Percentiles rank a stretch among this genome's conserved stretches.
Evolutionary conservation across 2,797 vertebrate species (phyloP).

Genomic region (Chrosomus eos): DNA sequence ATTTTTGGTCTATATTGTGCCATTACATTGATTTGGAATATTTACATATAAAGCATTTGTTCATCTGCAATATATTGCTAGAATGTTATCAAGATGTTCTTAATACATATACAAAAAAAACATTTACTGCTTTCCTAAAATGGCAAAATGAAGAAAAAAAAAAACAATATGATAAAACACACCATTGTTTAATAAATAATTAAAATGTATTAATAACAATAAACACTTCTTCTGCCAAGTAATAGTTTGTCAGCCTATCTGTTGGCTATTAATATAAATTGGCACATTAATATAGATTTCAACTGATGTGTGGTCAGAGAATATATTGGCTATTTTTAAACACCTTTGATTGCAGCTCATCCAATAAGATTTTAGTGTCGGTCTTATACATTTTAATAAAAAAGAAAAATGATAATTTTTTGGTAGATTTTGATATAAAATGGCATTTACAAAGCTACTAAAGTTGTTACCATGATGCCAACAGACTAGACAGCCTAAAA

Average conservation of each 20-base stretch:
- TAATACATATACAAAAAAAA: not conserved
- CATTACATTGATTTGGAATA: not conserved
- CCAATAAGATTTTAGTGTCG: not conserved
- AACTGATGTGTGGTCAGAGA: not conserved
- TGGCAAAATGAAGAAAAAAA: too few relatives aligned
- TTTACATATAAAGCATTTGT: not conserved
- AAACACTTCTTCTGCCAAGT: not conserved
- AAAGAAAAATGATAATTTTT: not conserved
- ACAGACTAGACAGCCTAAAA: slow-evolving; percentile 7
- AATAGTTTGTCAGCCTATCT: slow-evolving; percentile 11
- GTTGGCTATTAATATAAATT: not conserved
- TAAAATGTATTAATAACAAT: not conserved
- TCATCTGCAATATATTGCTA: not conserved
- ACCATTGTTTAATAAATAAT: not conserved
- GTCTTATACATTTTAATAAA: not conserved
- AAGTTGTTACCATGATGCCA: slow-evolving; percentile 9
- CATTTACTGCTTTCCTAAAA: not conserved
- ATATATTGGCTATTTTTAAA: not conserved
- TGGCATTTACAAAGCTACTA: not conserved
- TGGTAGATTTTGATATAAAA: not conserved
- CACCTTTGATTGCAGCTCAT: not conserved
- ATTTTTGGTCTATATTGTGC: not conserved
- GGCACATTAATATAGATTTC: not conserved
- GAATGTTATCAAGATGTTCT: not conserved
- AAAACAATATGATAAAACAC: not conserved